Base-by-base conservation (phyloP, 1,140 invertebrate genomes). In the Pogonus chalceus region DNA sequence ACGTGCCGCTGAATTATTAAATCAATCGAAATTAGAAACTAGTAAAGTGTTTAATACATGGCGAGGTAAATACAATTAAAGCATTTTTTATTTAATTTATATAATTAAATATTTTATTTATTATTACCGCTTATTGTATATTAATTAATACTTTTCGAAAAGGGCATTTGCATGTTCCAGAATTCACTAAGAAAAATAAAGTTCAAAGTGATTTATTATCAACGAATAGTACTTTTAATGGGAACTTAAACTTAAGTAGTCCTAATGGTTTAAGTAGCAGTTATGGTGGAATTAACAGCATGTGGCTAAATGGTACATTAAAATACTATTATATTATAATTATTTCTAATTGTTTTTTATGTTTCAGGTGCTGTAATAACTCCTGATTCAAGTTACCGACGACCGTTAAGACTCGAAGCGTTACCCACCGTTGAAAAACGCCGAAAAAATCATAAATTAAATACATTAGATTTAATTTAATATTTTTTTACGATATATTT, bases 1-100 rank as follows among this genome's bases (percentile, higher is more conserved):
- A 67, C 60, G 83, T 60, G 78, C 81, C 14, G 74, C 74, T 10
- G 77, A 83, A 62, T 63, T 85, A 10, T 74, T 74, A 52, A 73
- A 73, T 60, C 63, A 71, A 57, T 67, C 65, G 35, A 69, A 73
- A 59, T 67, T 77, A 57, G 69, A 76, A 58, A 62, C 69, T 46
- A 65, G 64, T 55, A 68, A 69, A 60, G 71, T 72, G 20, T 70
- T 76, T 56, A 75, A 70, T 67, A 76, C 71, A 58, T 79, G 72
- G 73, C 67, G 67, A 69, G 74, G 70, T 73, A 70, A 65, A 16
- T 62, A 2, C 14, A 56, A 14, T 20, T 35, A 53, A 49, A 49
- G 14, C 47, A n/a, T 43, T 50, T 35, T n/a, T n/a, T n/a, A n/a
- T n/a, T n/a, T n/a, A n/a, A n/a, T n/a, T n/a, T n/a, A n/a, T n/a